Percentiles rank a stretch among this genome's conserved stretches.
Evolutionary conservation across 2,888 invertebrate species (phyloP).

Genomic region (Acronicta aceris): DNA sequence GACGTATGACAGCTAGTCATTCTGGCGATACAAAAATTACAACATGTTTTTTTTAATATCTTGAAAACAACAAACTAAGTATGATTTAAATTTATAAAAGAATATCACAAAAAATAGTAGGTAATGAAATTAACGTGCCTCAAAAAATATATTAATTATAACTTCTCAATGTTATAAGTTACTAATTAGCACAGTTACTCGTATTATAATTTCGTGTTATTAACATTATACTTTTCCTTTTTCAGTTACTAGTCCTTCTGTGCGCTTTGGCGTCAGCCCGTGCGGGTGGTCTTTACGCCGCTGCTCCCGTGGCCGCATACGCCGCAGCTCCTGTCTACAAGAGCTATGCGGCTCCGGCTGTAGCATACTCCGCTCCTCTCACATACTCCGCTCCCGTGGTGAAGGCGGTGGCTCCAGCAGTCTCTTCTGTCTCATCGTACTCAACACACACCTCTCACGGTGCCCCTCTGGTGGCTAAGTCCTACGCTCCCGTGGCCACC

Average conservation of each 20-base stretch:
- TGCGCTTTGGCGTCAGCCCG: constrained; percentile 88
- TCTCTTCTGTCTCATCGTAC: constrained; percentile 74
- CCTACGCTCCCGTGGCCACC: constrained; percentile 74
- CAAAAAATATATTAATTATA: background rate
- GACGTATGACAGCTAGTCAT: background rate
- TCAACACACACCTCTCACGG: constrained; percentile 61
- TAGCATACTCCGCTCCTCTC: constrained; percentile 65
- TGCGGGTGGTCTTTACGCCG: constrained; percentile 84
- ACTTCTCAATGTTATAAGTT: background rate
- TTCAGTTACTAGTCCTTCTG: constrained; percentile 87
- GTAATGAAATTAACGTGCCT: background rate
- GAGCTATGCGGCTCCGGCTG: constrained; percentile 68
- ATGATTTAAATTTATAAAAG: background rate
- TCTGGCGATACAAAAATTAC: background rate
- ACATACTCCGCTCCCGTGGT: constrained; percentile 71
- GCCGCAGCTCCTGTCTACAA: constrained; percentile 64
- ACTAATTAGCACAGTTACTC: background rate
- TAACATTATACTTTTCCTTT: constrained; percentile 41
- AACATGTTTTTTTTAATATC: background rate
- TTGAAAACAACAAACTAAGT: background rate
- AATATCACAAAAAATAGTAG: background rate
- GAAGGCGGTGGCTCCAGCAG: constrained; percentile 76
- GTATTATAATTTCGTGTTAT: background rate
- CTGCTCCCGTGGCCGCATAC: constrained; percentile 54
- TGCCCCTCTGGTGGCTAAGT: constrained; percentile 68